Conservation (phyloP, 2,888 invertebrate genomes). For the Acronicta leporina region DNA sequence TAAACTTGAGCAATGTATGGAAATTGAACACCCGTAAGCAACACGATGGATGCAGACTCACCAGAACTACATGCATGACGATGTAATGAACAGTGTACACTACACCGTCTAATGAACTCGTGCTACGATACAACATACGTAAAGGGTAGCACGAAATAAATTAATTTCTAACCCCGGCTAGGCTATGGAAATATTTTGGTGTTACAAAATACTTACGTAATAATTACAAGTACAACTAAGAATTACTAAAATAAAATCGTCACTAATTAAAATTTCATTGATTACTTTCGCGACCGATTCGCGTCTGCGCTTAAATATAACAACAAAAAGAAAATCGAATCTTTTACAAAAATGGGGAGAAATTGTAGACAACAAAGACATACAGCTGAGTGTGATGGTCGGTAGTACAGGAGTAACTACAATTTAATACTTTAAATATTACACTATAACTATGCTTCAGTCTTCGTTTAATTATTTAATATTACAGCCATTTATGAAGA, state of each 20-base stretch:
- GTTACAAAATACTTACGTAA: conserved; percentile 51
- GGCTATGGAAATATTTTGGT: conserved; percentile 50
- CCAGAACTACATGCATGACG: conserved; percentile 6
- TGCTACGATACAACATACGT: conserved; percentile 13
- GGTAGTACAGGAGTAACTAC: conserved; percentile 74
- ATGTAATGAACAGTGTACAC: conserved; percentile 2
- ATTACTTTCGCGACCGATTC: conserved; percentile 32
- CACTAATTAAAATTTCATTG: conserved; percentile 44
- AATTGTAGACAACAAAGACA: conserved; percentile 68
- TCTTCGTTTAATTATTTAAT: conserved; percentile 86
- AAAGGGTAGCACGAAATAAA: conserved; percentile 23
- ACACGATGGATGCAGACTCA: conserved; percentile 9
- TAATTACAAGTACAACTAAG: conserved; percentile 57
- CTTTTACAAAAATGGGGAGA: conserved; percentile 41
- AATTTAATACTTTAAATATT: conserved; percentile 84
- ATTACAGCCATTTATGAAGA: conserved; percentile 81
- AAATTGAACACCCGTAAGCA: conserved; percentile 26
- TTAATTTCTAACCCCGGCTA: conserved; percentile 52
- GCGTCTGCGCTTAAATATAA: conserved; percentile 47
- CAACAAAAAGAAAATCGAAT: conserved; percentile 57
- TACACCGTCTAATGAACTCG: conserved; percentile 1
- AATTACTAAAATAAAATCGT: conserved; percentile 46
- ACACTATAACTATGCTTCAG: conserved; percentile 87
- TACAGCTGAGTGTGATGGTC: conserved; percentile 74
- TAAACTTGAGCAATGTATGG: conserved; percentile 52